phyloP scores from a whole-genome alignment of 2,888 invertebrate genomes.

The Pomacea canaliculata region DNA sequence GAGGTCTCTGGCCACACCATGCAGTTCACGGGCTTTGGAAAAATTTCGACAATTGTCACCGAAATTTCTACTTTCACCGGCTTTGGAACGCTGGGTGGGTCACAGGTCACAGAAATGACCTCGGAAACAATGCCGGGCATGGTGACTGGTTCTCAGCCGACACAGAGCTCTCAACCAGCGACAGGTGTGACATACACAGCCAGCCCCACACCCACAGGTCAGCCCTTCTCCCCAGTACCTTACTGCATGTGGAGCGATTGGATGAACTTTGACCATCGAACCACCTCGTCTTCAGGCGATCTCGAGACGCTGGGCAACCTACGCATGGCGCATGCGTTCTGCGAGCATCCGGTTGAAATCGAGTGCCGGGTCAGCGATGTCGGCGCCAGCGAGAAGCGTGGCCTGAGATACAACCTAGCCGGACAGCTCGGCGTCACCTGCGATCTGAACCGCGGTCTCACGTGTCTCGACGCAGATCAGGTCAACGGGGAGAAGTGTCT shows the following conservation, averaged over 20 bases:
- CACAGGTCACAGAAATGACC: not conserved
- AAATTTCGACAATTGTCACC: not conserved
- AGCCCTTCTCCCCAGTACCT: conserved; percentile 13
- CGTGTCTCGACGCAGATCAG: conserved; percentile 47
- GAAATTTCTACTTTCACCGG: not conserved
- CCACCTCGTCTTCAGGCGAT: conserved; percentile 48
- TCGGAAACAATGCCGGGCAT: not conserved
- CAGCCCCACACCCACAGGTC: conserved; percentile 11
- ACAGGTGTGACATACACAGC: not conserved
- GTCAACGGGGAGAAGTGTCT: conserved; percentile 47
- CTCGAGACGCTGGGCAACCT: conserved; percentile 55
- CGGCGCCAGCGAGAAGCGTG: conserved; percentile 75
- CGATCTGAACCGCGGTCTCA: conserved; percentile 68
- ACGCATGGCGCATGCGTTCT: conserved; percentile 51
- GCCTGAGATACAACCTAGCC: conserved; percentile 65
- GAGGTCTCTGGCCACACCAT: not conserved
- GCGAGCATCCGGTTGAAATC: conserved; percentile 73
- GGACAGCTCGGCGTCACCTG: conserved; percentile 84
- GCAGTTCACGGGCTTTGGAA: not conserved
- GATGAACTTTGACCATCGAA: conserved; percentile 34
- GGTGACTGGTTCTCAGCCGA: not conserved
- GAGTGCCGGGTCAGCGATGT: conserved; percentile 79
- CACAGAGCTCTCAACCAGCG: not conserved
- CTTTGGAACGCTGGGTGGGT: not conserved
- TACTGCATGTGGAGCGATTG: conserved; percentile 29